phyloP scores from a whole-genome alignment of 2,888 invertebrate genomes.

The Ligdia adustata region DNA sequence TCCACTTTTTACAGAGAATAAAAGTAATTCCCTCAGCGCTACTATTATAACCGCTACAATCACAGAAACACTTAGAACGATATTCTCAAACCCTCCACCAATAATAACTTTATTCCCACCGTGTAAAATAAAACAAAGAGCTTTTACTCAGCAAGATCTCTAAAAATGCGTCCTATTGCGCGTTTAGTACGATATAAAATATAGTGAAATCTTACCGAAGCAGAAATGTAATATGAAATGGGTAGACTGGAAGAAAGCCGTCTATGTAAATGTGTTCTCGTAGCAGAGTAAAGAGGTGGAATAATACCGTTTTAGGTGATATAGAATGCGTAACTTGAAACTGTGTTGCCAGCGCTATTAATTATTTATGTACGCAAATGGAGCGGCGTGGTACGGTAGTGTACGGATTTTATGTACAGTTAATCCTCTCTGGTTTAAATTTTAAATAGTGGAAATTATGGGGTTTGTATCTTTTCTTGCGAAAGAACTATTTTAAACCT shows the following conservation, averaged over 20 bases:
- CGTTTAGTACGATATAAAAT: slow-evolving; percentile 43
- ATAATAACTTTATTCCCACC: slow-evolving; percentile 44
- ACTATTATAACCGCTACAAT: slow-evolving; percentile 46
- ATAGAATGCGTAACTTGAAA: slow-evolving; percentile 34
- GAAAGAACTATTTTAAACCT: background rate
- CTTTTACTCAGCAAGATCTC: slow-evolving; percentile 42
- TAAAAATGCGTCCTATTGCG: slow-evolving; percentile 48
- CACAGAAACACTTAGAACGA: slow-evolving; percentile 59
- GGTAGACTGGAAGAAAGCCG: slow-evolving; percentile 34
- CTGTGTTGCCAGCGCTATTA: slow-evolving; percentile 34
- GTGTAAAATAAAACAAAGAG: slow-evolving; percentile 52
- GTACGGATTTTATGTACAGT: slow-evolving; percentile 37
- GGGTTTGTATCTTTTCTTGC: slow-evolving; percentile 9
- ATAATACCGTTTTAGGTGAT: slow-evolving; percentile 28
- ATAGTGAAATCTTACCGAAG: slow-evolving; percentile 33
- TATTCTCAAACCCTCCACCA: slow-evolving; percentile 54
- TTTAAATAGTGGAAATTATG: slow-evolving; percentile 30
- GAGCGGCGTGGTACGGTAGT: slow-evolving; percentile 36
- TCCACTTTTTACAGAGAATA: slow-evolving; percentile 8
- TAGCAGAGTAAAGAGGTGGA: slow-evolving; percentile 20
- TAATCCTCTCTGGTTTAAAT: slow-evolving; percentile 36
- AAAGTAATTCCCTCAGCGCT: slow-evolving; percentile 13
- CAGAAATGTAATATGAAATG: slow-evolving; percentile 46
- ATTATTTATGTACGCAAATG: slow-evolving; percentile 40
- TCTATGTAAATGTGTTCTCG: slow-evolving; percentile 37